Base-by-base conservation (phyloP, 92 coral and sea anemone genomes). In the Anthopleura xanthogrammica region DNA sequence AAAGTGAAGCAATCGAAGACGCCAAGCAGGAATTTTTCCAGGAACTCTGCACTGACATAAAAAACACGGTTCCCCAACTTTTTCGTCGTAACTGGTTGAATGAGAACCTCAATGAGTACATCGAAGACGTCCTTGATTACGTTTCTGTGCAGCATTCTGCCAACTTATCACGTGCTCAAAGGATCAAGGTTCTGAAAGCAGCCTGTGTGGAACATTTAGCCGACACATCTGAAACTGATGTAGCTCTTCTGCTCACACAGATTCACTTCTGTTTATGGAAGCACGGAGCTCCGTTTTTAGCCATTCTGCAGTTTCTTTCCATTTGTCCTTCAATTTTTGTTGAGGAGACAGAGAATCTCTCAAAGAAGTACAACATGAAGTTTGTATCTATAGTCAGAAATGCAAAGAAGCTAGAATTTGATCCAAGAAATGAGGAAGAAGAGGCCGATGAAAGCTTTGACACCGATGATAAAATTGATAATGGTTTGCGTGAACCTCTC, bases 111-210 rank as follows among this genome's bases (percentile, higher is more conserved):
- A 77, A 72, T 41, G 71, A 43, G 5, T 88, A 88, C 66, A 75
- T 88, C 41, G 90, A 88, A 62, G 90, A 88, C 55, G 57, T 88
- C 80, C 56, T 88, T 55, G 90, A 83, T 39, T 81, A 78, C 29
- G 79, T 71, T 39, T 83, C 87, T 52, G 85, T 83, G 20, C 83
- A 83, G 75, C 78, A 73, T 66, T 46, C 60, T 16, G 48, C 77
- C 12, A 80, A 88, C 20, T 75, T 88, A 19, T 58, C 84, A 6
- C 82, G 87, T 42, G 82, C 79, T 16, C 80, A 83, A 60, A 79
- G 90, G 52, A 54, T 88, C 81, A 74, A 46, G 22, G 39, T 88
- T 54, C 29, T 83, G 68, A 88, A 88, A 75, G 90, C 90, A 78
- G 87, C 87, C 16, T 88, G 90, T 17, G 75, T 71, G 58, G 90